Evolutionary conservation across 2,888 invertebrate species (phyloP), one percentile per base, ranked within the genome.

Genomic region (Orgyia antiqua): DNA sequence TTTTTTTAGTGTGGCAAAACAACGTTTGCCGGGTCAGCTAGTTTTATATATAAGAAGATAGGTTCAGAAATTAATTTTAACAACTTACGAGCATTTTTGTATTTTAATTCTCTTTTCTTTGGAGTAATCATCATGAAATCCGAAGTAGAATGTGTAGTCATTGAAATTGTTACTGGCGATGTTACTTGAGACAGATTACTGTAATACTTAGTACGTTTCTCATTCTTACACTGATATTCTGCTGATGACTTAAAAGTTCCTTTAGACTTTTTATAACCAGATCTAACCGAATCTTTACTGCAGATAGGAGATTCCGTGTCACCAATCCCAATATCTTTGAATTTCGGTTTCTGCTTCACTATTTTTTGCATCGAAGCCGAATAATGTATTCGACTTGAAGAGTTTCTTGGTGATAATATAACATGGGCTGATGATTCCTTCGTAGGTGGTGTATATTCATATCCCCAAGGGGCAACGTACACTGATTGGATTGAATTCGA

Each of bases 71-170:
- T 4, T 10, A 12, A 27, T 15, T n/a, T 20, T 8, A n/a, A 20
- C 12, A 24, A 5, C 30, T 25, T 25, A 30, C 30, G 7, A 8
- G n/a, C 10, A 9, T 15, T 9, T 10, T 26, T 25, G 11, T 15
- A 21, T 12, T 27, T 23, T 2, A 24, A 3, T n/a, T 24, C 13
- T 8, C 1, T 17, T 13, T 30, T 24, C 6, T 19, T 19, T 9
- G 18, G 24, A 19, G 12, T 10, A 11, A 12, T 11, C 12, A 30
- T 12, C 18, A 19, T 12, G 2, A 18, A 7, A 4, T 25, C 18
- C 2, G 24, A 9, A 13, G 3, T 20, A 2, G 20, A n/a, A n/a
- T 20, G 20, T 2, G n/a, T n/a, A n/a, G 20, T 20, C n/a, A 4
- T n/a, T 3, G 20, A 20, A n/a, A 20, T 20, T 20, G 20, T 8